Conservation (phyloP, 2,888 invertebrate species). For the Cheiracanthium punctorium region DNA sequence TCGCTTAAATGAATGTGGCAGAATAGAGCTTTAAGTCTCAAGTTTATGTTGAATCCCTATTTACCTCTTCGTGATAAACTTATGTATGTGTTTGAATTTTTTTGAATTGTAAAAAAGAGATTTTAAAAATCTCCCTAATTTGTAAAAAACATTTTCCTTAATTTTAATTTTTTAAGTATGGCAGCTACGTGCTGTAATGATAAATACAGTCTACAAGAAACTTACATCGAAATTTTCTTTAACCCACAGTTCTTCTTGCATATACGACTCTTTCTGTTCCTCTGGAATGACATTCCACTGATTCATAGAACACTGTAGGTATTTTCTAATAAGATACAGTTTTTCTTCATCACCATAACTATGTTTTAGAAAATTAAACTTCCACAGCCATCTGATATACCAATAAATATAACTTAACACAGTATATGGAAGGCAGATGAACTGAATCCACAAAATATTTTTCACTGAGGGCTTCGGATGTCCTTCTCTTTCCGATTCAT, state of each 20-base stretch:
- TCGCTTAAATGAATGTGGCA: too few species aligned
- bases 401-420: slow-evolving; percentile 79
- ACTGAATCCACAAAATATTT: slow-evolving; percentile 89
- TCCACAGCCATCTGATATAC: slow-evolving; percentile 88
- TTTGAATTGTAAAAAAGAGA: too few species aligned
- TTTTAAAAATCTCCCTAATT: too few species aligned
- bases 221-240: slow-evolving; percentile 83
- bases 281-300: slow-evolving; percentile 83
- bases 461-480: slow-evolving; percentile 88
- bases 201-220: too few species aligned
- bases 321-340: slow-evolving; percentile 87
- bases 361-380: slow-evolving; percentile 84
- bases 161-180: too few species aligned
- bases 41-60: too few species aligned
- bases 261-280: slow-evolving; percentile 83
- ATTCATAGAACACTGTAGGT: slow-evolving; percentile 78
- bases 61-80: too few species aligned
- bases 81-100: too few species aligned
- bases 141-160: too few species aligned
- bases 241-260: slow-evolving; percentile 87
- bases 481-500: too few species aligned
- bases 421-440: slow-evolving; percentile 87
- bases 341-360: slow-evolving; percentile 90
- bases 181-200: too few species aligned
- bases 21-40: too few species aligned